These are phyloP conservation scores for Netelia inedita DNA, from an alignment of 2,888 invertebrate species.

Conservation along the genomic window DNA sequence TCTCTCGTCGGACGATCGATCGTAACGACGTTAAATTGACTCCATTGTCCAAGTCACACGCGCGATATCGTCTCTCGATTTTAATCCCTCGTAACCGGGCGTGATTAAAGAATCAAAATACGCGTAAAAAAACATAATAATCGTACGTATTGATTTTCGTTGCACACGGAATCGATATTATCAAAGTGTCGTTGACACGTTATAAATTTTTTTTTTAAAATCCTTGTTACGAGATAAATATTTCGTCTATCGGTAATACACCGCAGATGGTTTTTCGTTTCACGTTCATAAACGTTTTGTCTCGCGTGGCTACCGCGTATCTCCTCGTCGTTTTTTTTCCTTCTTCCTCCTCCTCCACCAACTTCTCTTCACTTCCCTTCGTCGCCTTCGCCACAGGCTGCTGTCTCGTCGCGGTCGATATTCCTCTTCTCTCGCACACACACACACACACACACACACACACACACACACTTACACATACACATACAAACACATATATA, in stretches of 20 bases:
- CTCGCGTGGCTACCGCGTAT: slow-evolving; percentile 46
- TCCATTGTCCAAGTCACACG: not conserved
- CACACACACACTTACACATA: slow-evolving; percentile 2
- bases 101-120: not conserved
- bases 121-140: not conserved
- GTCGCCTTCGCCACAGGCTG: slow-evolving; percentile 67
- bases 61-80: not conserved
- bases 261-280: slow-evolving; percentile 57
- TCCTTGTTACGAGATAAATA: slow-evolving; percentile 4
- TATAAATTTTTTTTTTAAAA: slow-evolving; percentile 3
- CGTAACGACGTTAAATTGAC: slow-evolving; percentile 1
- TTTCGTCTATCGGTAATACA: slow-evolving; percentile 43
- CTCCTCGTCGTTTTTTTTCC: not conserved
- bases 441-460: slow-evolving; percentile 4
- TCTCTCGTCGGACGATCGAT: not conserved
- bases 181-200: not conserved
- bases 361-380: slow-evolving; percentile 57
- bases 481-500: slow-evolving; percentile 26
- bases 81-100: not conserved
- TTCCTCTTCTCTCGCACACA: slow-evolving; percentile 59
- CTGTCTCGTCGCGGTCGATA: slow-evolving; percentile 69
- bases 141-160: too few relatives aligned
- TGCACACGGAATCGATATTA: not conserved
- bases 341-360: slow-evolving; percentile 1
- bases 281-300: slow-evolving; percentile 63